These are phyloP conservation scores for Sporophila hypoxantha DNA, from an alignment of 2,113 vertebrate species.

Conservation along the genomic window DNA sequence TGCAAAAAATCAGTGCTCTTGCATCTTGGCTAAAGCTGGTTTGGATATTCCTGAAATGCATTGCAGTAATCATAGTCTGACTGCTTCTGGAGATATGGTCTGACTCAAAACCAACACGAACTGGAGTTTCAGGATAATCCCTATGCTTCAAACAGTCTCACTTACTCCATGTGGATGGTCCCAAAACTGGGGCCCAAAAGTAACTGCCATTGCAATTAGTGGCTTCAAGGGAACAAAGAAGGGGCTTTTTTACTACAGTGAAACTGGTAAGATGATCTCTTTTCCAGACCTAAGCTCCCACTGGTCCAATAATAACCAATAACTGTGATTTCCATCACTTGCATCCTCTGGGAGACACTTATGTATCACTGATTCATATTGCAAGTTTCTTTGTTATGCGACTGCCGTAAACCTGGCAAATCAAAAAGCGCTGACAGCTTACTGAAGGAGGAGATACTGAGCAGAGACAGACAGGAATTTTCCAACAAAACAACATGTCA, in stretches of 20 bases:
- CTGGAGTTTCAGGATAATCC: neutral
- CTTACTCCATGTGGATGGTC: neutral
- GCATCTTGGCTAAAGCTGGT: neutral
- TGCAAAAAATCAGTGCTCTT: neutral
- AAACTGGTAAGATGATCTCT: slow-evolving; percentile 21
- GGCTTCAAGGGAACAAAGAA: slow-evolving; percentile 23
- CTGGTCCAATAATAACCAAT: slow-evolving; percentile 38
- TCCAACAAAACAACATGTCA: slow-evolving; percentile 33
- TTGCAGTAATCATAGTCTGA: neutral
- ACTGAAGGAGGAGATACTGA: slow-evolving; percentile 13
- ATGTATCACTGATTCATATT: neutral
- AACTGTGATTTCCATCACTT: slow-evolving; percentile 47
- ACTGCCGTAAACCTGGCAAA: neutral
- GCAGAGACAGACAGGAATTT: slow-evolving; percentile 19
- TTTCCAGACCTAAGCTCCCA: slow-evolving; percentile 21
- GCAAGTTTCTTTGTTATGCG: neutral
- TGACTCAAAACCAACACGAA: neutral
- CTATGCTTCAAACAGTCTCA: neutral
- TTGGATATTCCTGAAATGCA: slow-evolving; percentile 20
- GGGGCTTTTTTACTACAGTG: slow-evolving; percentile 4
- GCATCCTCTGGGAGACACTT: slow-evolving; percentile 7
- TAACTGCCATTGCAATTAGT: slow-evolving; percentile 27
- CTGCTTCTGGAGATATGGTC: neutral
- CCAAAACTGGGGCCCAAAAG: neutral
- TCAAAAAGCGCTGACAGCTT: slow-evolving; percentile 14